Evolutionary conservation across 1,140 invertebrate genomes (phyloP), one percentile per base, ranked within the genome.

Genomic region (Aradophagus sp.): DNA sequence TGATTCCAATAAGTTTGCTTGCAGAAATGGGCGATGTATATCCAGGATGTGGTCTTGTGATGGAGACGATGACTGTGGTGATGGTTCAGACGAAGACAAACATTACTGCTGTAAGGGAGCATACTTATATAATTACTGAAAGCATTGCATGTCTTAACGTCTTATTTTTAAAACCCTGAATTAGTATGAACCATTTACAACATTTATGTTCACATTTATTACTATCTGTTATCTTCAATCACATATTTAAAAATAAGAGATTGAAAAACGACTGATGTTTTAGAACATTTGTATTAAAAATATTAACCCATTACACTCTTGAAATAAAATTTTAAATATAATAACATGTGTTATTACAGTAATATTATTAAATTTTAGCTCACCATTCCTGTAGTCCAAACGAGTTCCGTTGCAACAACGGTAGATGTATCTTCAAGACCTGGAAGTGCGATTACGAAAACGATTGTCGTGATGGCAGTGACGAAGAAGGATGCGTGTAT

Each of bases 361-460:
- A 19, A 45, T n/a, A 45, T 27, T 5, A 53, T 14, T 29, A 50
- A 5, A 48, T 34, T 65, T 77, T 72, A 93, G 92, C 96, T 6
- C 93, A 94, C 79, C 95, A 99, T 78, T 96, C 95, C 0, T 99
- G 97, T 80, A 94, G 92, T 13, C 89, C 93, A 0, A 95, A 93
- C 74, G 95, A 98, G 82, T 98, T 97, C 88, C 89, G 95, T 14
- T 99, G 97, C 84, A 91, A 92, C 44, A 98, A 98, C 78, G 96
- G 95, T 0, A 89, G 96, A 1, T 98, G 97, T 77, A 98, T 99
- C 63, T 97, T 97, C 77, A 94, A 94, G 76, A 93, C 94, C 0
- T 97, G 95, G 96, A 94, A 95, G 80, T 97, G 96, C 78, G 95
- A 97, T 84, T 93, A 94, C 80, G 97, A 93, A 87, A 97, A 99